Percentiles rank a stretch among this genome's conserved stretches.
These are phyloP conservation scores for Troglohyphantes excavatus DNA, from an alignment of 2,888 invertebrate species.

Conservation along the genomic window DNA sequence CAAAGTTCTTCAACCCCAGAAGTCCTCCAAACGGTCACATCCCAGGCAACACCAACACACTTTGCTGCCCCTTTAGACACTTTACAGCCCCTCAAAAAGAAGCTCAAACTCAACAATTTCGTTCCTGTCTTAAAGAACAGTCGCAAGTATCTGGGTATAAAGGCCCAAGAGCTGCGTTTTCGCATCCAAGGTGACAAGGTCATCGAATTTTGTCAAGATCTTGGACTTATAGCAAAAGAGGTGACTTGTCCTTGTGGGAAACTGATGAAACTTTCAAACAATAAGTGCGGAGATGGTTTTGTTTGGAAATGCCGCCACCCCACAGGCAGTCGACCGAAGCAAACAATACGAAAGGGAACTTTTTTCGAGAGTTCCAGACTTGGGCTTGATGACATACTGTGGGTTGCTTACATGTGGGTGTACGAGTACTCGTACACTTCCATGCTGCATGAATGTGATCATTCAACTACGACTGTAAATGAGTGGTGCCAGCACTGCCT, in stretches of 20 bases:
- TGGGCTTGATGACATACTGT: not conserved
- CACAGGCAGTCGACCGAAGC: no score
- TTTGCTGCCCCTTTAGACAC: not conserved
- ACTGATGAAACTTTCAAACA: not conserved
- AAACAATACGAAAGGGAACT: not conserved
- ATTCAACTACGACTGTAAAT: not conserved
- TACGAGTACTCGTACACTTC: conserved; percentile 2
- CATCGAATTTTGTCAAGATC: not conserved
- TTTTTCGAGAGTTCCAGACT: not conserved
- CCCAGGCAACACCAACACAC: not conserved
- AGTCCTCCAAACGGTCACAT: not conserved
- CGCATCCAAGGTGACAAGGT: not conserved
- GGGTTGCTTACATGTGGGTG: conserved; percentile 37
- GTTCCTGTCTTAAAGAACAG: not conserved
- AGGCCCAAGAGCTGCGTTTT: not conserved
- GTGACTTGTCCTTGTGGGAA: conserved; percentile 13
- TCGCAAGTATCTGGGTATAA: not conserved
- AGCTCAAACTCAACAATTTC: not conserved
- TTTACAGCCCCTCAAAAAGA: not conserved
- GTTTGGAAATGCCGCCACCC: not conserved
- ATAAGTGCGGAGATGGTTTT: not conserved
- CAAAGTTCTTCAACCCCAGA: not conserved
- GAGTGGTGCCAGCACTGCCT: not conserved
- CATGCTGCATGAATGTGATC: conserved; percentile 16
- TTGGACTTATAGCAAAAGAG: not conserved